Percentiles rank a stretch among this genome's conserved stretches.
Conservation (phyloP, 2,797 vertebrate species). For the Schizothorax lantsangensis region DNA sequence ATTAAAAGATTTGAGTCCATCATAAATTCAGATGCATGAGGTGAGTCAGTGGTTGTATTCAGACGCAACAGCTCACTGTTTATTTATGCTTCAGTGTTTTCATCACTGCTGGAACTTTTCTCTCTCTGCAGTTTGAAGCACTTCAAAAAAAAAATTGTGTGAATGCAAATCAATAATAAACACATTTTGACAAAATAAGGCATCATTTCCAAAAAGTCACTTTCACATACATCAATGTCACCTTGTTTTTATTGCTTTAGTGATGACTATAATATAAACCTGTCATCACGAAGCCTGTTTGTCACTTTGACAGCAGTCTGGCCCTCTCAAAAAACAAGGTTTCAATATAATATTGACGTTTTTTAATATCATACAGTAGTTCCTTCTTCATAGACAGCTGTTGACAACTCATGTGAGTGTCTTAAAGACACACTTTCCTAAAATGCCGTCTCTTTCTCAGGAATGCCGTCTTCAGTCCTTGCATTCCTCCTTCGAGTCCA, state of each 20-base stretch:
- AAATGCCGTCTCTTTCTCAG: background rate
- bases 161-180: constrained; percentile 9
- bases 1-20: constrained; percentile 30
- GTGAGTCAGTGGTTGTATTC: constrained; percentile 38
- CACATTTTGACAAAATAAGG: background rate
- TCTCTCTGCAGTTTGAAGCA: constrained; percentile 18
- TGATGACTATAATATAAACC: background rate
- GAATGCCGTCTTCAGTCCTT: background rate
- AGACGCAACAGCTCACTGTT: constrained; percentile 37
- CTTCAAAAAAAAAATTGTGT: too few relatives aligned
- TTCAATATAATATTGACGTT: background rate
- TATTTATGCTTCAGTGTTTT: constrained; percentile 35
- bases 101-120: constrained; percentile 14
- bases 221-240: constrained; percentile 22
- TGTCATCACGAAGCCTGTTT: background rate
- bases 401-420: background rate
- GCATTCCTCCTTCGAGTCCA: background rate
- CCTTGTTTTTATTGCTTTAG: constrained; percentile 9
- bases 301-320: background rate
- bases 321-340: background rate
- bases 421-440: background rate
- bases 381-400: background rate
- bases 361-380: background rate
- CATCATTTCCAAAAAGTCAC: background rate
- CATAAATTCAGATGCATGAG: constrained; percentile 1